phyloP scores from a whole-genome alignment of 1,140 invertebrate genomes.

The Antheraea pernyi region DNA sequence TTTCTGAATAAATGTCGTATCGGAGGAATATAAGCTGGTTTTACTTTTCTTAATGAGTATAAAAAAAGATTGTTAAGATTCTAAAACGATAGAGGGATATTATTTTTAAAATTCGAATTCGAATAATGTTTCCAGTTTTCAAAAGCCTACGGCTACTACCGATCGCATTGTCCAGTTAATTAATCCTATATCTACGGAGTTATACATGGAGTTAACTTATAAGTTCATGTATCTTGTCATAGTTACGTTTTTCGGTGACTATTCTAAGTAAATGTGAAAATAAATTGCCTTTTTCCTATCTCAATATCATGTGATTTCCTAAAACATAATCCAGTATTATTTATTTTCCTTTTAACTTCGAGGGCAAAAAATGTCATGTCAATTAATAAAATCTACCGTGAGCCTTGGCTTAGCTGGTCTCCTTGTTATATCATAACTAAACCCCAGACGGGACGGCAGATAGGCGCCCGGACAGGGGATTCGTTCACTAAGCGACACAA shows the following conservation, averaged over 20 bases:
- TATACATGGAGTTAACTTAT: too few relatives aligned
- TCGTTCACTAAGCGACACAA: neutral
- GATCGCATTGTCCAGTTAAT: too few relatives aligned
- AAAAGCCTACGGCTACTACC: too few relatives aligned
- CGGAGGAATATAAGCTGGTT: too few relatives aligned
- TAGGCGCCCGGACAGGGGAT: slow-evolving; percentile 16
- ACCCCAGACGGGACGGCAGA: slow-evolving; percentile 42
- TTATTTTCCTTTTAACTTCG: slow-evolving; percentile 1
- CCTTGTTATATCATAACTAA: slow-evolving; percentile 74
- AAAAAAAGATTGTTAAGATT: too few relatives aligned
- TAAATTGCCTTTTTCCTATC: neutral
- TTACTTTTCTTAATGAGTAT: too few relatives aligned
- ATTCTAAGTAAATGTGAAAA: neutral
- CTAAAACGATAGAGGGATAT: too few relatives aligned
- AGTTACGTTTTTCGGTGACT: neutral
- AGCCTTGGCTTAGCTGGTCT: slow-evolving; percentile 63
- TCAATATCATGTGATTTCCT: neutral
- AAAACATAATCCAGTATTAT: slow-evolving; percentile 8
- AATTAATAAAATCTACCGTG: slow-evolving; percentile 69
- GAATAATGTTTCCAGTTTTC: too few relatives aligned
- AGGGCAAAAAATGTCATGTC: slow-evolving; percentile 58
- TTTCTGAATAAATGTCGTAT: too few relatives aligned
- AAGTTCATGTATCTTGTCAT: too few relatives aligned
- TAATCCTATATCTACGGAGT: too few relatives aligned
- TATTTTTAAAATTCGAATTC: too few relatives aligned